These are phyloP conservation scores for Galago senegalensis DNA, from an alignment of 2,797 vertebrate genomes.

Conservation along the genomic window DNA sequence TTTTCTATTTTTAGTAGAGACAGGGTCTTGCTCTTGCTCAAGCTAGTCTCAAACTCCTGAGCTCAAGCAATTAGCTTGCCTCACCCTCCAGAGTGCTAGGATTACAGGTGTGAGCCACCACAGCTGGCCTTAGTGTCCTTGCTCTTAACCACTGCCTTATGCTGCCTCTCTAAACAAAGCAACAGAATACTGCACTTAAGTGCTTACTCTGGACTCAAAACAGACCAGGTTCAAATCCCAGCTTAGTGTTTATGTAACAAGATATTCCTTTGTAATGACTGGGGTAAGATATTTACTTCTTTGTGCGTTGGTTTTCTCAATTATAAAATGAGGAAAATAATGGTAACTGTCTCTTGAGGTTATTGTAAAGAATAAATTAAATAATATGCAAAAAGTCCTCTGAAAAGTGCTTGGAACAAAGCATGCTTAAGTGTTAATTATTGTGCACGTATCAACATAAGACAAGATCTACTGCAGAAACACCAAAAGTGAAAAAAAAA, in stretches of 20 bases:
- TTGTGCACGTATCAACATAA: neutral
- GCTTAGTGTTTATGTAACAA: slow-evolving; percentile 13
- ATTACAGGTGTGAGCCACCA: too few relatives aligned
- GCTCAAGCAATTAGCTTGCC: too few relatives aligned
- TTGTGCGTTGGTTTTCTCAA: slow-evolving; percentile 18
- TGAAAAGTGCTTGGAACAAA: neutral
- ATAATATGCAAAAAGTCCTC: neutral
- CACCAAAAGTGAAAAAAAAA: neutral
- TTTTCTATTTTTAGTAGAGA: too few relatives aligned
- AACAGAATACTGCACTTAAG: neutral
- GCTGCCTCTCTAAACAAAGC: neutral
- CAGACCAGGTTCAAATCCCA: slow-evolving; percentile 1
- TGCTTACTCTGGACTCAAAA: slow-evolving; percentile 60
- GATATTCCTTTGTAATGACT: slow-evolving; percentile 1
- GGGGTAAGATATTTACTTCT: neutral
- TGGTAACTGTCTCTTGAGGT: neutral
- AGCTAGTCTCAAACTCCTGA: too few relatives aligned
- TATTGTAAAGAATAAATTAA: slow-evolving; percentile 28
- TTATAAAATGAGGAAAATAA: neutral
- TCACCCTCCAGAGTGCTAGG: too few relatives aligned
- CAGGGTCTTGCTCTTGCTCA: too few relatives aligned
- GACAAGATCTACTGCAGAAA: neutral
- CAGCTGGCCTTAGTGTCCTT: neutral
- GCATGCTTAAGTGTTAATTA: neutral
- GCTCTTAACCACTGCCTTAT: neutral